phyloP scores from a whole-genome alignment of 2,888 invertebrate genomes.

The Caenorhabditis wallacei region DNA sequence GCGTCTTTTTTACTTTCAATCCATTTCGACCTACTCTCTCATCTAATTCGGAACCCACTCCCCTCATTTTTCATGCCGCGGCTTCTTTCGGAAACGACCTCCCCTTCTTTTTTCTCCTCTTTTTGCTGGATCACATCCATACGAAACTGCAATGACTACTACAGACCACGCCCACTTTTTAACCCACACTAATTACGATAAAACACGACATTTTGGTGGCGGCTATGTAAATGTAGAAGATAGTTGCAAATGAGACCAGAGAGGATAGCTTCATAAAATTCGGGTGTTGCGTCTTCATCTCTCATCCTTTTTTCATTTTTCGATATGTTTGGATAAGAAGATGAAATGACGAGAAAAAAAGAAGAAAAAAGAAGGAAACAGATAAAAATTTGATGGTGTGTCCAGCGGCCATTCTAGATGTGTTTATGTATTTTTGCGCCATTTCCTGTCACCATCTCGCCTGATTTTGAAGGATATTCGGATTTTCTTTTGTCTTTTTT shows the following conservation, averaged over 20 bases:
- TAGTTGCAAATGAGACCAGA: slow-evolving; percentile 5
- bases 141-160: slow-evolving; percentile 27
- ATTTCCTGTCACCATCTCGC: slow-evolving; percentile 31
- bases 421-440: slow-evolving; percentile 58
- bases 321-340: slow-evolving; percentile 30
- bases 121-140: slow-evolving; percentile 31
- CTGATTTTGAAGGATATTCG: slow-evolving; percentile 39
- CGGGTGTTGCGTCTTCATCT: slow-evolving; percentile 24
- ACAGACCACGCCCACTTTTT: slow-evolving; percentile 27
- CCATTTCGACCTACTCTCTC: slow-evolving; percentile 31
- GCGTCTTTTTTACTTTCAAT: slow-evolving; percentile 30
- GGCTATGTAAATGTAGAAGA: slow-evolving; percentile 20
- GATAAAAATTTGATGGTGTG: slow-evolving; percentile 44
- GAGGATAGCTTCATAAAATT: slow-evolving; percentile 30
- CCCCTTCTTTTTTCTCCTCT: slow-evolving; percentile 41
- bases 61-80: slow-evolving; percentile 53
- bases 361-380: slow-evolving; percentile 37
- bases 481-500: slow-evolving; percentile 11
- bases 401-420: slow-evolving; percentile 43
- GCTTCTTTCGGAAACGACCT: slow-evolving; percentile 54
- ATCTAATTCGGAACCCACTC: slow-evolving; percentile 56
- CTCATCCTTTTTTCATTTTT: slow-evolving; percentile 22
- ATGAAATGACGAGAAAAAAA: slow-evolving; percentile 18
- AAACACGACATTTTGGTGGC: slow-evolving; percentile 45
- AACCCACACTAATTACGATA: slow-evolving; percentile 47